Conservation (phyloP, 2,888 invertebrate species). For the Aphrophora alni region DNA sequence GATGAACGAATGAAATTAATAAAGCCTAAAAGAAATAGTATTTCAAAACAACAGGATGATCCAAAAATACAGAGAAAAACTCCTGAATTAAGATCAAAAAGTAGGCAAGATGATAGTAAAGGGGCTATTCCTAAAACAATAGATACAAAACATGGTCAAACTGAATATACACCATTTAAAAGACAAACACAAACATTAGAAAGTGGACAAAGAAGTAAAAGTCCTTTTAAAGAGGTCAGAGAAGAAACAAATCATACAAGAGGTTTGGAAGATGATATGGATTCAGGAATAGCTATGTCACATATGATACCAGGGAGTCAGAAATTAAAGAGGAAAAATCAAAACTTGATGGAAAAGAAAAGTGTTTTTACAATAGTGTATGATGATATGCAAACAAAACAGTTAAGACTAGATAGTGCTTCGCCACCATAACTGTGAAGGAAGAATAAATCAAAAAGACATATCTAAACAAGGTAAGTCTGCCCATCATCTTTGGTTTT, state of each 20-base stretch:
- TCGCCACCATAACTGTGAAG: conserved; percentile 64
- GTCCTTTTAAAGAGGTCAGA: conserved; percentile 23
- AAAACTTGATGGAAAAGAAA: conserved; percentile 76
- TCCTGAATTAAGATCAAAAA: conserved; percentile 9
- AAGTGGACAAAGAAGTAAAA: neutral
- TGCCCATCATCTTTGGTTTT: too few relatives aligned
- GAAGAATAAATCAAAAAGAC: too few relatives aligned
- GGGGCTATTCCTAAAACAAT: neutral
- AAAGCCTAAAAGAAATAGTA: conserved; percentile 59
- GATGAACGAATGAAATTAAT: conserved; percentile 45
- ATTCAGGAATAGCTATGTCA: conserved; percentile 77
- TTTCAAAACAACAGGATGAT: conserved; percentile 56
- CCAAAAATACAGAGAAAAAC: conserved; percentile 27
- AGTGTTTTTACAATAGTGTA: conserved; percentile 94
- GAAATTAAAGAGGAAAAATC: conserved; percentile 52
- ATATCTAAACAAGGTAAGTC: too few relatives aligned
- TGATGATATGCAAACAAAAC: conserved; percentile 86
- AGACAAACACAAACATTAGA: neutral
- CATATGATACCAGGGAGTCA: conserved; percentile 38
- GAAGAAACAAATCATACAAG: conserved; percentile 31
- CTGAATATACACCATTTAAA: neutral
- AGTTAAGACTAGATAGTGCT: conserved; percentile 79
- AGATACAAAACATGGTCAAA: neutral
- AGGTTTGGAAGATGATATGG: conserved; percentile 68
- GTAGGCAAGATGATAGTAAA: neutral